These are phyloP conservation scores for Dinothrombium tinctorium DNA, from an alignment of 1,140 invertebrate genomes.

Conservation along the genomic window DNA sequence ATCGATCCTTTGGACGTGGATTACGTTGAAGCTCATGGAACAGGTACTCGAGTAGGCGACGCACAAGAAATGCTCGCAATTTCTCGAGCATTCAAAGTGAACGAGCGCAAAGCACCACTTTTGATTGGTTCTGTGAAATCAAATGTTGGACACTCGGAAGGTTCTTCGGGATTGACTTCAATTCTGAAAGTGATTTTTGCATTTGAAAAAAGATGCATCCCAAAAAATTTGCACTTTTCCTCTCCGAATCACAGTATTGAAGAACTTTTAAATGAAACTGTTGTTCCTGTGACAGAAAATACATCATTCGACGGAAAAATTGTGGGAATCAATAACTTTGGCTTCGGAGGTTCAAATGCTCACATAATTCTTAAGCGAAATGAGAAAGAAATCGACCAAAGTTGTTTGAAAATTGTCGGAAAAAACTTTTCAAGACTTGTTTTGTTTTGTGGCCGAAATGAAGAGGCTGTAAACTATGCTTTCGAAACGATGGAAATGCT, in stretches of 20 bases:
- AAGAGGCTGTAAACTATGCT: slow-evolving; percentile 20
- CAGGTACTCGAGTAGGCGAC: slow-evolving; percentile 49
- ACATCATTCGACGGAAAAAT: slow-evolving; percentile 46
- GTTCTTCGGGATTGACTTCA: slow-evolving; percentile 45
- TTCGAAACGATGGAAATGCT: slow-evolving; percentile 30
- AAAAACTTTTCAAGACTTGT: too few relatives aligned
- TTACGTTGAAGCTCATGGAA: slow-evolving; percentile 23
- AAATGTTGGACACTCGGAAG: slow-evolving; percentile 75
- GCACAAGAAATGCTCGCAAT: slow-evolving; percentile 87
- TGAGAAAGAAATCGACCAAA: neutral
- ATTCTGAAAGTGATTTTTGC: slow-evolving; percentile 25
- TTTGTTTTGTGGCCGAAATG: slow-evolving; percentile 6
- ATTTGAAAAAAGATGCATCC: slow-evolving; percentile 25
- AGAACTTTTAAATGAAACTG: slow-evolving; percentile 38
- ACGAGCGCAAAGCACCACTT: slow-evolving; percentile 37
- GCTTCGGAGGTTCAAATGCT: slow-evolving; percentile 89
- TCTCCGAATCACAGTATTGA: slow-evolving; percentile 27
- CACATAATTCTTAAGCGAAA: slow-evolving; percentile 47
- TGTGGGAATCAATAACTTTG: slow-evolving; percentile 78
- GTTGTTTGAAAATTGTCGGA: too few relatives aligned
- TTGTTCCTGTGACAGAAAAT: slow-evolving; percentile 32
- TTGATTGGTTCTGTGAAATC: slow-evolving; percentile 72
- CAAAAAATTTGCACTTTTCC: slow-evolving; percentile 29
- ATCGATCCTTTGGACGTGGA: slow-evolving; percentile 18
- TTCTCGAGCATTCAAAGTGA: slow-evolving; percentile 54